A percentile compares a stretch with the other conserved stretches of the same genome.
Evolutionary conservation across 2,888 invertebrate species (phyloP).

Genomic region (Mystacides longicornis): DNA sequence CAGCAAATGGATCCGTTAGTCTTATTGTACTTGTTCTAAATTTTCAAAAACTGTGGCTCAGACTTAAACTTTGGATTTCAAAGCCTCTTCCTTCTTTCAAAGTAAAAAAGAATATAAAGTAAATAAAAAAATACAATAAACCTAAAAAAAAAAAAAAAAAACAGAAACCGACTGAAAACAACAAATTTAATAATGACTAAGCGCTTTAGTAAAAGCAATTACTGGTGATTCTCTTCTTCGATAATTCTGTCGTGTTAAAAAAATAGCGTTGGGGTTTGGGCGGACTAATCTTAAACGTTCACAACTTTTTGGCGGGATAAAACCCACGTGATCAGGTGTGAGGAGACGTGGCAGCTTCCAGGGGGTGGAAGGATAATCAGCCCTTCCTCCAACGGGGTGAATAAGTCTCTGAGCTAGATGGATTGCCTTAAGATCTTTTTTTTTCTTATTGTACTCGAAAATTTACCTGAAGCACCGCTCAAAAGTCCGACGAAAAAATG

Average conservation of each 20-base stretch:
- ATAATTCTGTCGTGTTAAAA: conserved; percentile 22
- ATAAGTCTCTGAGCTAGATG: conserved; percentile 27
- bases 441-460: conserved; percentile 7
- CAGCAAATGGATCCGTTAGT: no score
- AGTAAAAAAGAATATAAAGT: no score
- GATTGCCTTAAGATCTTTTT: conserved; percentile 24
- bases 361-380: conserved; percentile 15
- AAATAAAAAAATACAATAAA: no score
- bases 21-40: no score
- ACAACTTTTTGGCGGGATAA: conserved; percentile 11
- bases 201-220: no score
- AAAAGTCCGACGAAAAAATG: not conserved
- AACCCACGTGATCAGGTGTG: conserved; percentile 13
- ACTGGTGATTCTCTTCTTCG: not conserved
- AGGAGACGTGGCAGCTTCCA: conserved; percentile 11
- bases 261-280: conserved; percentile 20
- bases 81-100: no score
- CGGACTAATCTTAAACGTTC: conserved; percentile 23
- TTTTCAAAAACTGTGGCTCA: no score
- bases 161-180: no score
- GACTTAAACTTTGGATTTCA: no score
- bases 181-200: no score
- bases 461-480: not conserved
- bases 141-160: no score
- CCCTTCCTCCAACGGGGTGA: conserved; percentile 24